phyloP scores from a whole-genome alignment of 2,888 invertebrate species.

The Synergus gifuensis region DNA sequence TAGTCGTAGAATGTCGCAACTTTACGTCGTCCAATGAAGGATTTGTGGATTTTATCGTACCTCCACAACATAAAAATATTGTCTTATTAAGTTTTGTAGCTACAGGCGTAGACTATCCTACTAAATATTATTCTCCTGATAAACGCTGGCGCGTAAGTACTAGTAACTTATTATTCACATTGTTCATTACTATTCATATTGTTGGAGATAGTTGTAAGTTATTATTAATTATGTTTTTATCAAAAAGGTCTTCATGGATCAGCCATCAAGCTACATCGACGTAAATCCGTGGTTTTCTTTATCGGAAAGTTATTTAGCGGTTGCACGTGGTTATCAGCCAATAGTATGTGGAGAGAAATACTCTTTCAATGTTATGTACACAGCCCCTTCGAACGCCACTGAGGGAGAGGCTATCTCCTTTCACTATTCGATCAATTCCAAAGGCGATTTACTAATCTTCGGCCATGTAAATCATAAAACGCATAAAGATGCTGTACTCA shows the following conservation, averaged over 20 bases:
- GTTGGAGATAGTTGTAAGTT: too few relatives aligned
- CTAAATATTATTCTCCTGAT: constrained; percentile 75
- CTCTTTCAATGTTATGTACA: constrained; percentile 75
- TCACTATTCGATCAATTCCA: constrained; percentile 63
- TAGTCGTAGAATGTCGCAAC: constrained; percentile 74
- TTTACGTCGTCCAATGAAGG: constrained; percentile 74
- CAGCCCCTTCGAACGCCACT: constrained; percentile 61
- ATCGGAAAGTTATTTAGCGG: constrained; percentile 71
- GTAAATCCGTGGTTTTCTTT: constrained; percentile 75
- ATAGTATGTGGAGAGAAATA: constrained; percentile 74
- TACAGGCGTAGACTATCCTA: constrained; percentile 73
- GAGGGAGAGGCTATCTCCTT: constrained; percentile 68
- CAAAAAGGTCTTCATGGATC: constrained; percentile 73
- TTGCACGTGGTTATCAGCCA: constrained; percentile 71
- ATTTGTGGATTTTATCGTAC: constrained; percentile 74
- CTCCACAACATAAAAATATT: constrained; percentile 73
- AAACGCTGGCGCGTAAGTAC: constrained; percentile 73
- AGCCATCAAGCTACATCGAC: constrained; percentile 73
- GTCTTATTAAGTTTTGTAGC: constrained; percentile 72
- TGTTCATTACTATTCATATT: too few relatives aligned
- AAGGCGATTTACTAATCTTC: too few relatives aligned
- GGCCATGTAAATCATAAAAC: too few relatives aligned
- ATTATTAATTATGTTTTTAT: neutral
- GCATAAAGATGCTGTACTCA: constrained; percentile 54
- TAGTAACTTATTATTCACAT: too few relatives aligned